Evolutionary conservation across 2,888 invertebrate genomes (phyloP).

Genomic region (Tiliacea citrago): DNA sequence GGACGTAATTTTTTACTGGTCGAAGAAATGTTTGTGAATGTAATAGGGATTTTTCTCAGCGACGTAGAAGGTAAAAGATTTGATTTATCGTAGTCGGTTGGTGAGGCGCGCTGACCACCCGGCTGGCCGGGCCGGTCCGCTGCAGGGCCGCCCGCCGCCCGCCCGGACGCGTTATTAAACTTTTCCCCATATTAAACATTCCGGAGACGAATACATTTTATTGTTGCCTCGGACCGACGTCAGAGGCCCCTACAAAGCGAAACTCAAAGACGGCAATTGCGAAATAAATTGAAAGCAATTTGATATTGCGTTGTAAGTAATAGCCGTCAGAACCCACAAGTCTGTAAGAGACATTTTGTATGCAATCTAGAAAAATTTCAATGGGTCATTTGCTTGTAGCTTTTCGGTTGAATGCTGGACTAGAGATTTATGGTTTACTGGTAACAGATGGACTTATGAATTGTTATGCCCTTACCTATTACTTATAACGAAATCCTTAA

Average conservation of each 20-base stretch:
- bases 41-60: slow-evolving; percentile 88
- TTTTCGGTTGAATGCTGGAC: slow-evolving; percentile 70
- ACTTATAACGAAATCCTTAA: slow-evolving; percentile 16
- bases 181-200: slow-evolving; percentile 92
- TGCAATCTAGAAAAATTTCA: slow-evolving; percentile 84
- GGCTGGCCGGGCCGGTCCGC: slow-evolving; percentile 70
- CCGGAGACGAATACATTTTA: slow-evolving; percentile 91
- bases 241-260: slow-evolving; percentile 91
- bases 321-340: slow-evolving; percentile 88
- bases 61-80: slow-evolving; percentile 88
- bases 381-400: slow-evolving; percentile 82
- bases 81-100: slow-evolving; percentile 89
- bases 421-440: slow-evolving; percentile 70
- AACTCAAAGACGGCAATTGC: slow-evolving; percentile 91
- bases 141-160: slow-evolving; percentile 72
- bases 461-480: slow-evolving; percentile 2
- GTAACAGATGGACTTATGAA: slow-evolving; percentile 46
- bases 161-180: slow-evolving; percentile 91
- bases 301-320: slow-evolving; percentile 91
- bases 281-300: slow-evolving; percentile 91
- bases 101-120: slow-evolving; percentile 84
- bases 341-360: slow-evolving; percentile 87
- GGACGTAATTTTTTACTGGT: slow-evolving; percentile 68
- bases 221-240: slow-evolving; percentile 91
- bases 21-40: slow-evolving; percentile 85